A percentile compares a stretch with the other conserved stretches of the same genome.
phyloP scores from a whole-genome alignment of 2,888 invertebrate species.

The Tigriopus californicus region DNA sequence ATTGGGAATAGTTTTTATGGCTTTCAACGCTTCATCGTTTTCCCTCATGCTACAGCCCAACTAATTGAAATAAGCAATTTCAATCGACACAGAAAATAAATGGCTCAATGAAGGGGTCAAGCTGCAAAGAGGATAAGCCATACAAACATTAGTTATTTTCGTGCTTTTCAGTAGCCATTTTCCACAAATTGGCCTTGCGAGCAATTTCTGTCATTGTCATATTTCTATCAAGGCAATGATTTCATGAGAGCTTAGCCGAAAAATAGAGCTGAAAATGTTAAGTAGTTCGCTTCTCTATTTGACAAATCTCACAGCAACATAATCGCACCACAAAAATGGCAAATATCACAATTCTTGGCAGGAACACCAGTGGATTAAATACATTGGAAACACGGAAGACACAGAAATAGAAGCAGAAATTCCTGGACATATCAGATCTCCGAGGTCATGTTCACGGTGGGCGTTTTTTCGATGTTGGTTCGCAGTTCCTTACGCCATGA shows the following conservation, averaged over 20 bases:
- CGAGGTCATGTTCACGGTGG: background rate
- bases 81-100: too few relatives aligned
- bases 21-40: too few relatives aligned
- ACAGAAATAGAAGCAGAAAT: background rate
- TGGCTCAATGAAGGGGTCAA: too few relatives aligned
- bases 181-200: too few relatives aligned
- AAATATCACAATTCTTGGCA: background rate
- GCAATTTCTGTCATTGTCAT: too few relatives aligned
- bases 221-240: background rate
- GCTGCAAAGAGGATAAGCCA: background rate
- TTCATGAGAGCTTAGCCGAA: background rate
- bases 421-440: background rate
- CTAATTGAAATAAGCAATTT: too few relatives aligned
- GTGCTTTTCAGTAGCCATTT: too few relatives aligned
- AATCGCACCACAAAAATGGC: constrained; percentile 16
- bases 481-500: background rate
- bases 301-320: constrained; percentile 12
- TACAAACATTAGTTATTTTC: background rate
- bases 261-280: background rate
- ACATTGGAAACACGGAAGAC: background rate
- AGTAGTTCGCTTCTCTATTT: background rate
- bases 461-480: background rate
- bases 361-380: background rate
- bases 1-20: too few relatives aligned
- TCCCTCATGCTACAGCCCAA: too few relatives aligned